These are phyloP conservation scores for Orgyia antiqua DNA, from an alignment of 2,888 invertebrate genomes.

Conservation along the genomic window DNA sequence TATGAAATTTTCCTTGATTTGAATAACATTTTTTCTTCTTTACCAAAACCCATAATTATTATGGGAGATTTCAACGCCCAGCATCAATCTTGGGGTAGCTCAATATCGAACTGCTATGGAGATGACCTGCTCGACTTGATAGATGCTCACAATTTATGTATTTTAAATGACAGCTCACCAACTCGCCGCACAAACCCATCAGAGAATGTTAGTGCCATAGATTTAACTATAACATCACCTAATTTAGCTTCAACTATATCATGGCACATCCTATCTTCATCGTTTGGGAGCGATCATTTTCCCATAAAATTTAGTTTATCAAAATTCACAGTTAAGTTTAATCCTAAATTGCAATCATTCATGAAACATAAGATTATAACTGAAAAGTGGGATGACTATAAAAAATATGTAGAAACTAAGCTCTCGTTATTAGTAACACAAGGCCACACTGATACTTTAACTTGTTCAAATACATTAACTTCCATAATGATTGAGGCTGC, in stretches of 20 bases:
- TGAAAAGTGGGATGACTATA: too few relatives aligned
- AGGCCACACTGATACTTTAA: too few relatives aligned
- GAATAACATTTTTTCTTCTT: not conserved
- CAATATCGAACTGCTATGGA: not conserved
- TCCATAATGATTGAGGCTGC: too few relatives aligned
- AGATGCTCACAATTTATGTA: not conserved
- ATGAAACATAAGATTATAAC: too few relatives aligned
- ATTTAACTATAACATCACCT: not conserved
- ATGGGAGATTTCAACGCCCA: not conserved
- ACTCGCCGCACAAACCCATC: not conserved
- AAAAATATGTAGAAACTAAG: too few relatives aligned
- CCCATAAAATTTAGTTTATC: not conserved
- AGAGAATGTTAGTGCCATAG: not conserved
- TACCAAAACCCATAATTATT: not conserved
- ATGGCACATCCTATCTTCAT: not conserved
- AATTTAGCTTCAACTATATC: not conserved
- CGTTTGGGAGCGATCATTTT: not conserved
- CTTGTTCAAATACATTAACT: too few relatives aligned
- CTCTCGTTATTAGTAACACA: too few relatives aligned
- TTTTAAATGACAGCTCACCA: not conserved
- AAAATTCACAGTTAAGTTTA: too few relatives aligned
- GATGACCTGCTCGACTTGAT: not conserved
- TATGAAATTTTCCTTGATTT: not conserved
- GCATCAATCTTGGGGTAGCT: not conserved
- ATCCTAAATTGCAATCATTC: too few relatives aligned